Percentiles rank a stretch among this genome's conserved stretches.
phyloP scores from a whole-genome alignment of 2,113 vertebrate species.

The Aphelocoma coerulescens region DNA sequence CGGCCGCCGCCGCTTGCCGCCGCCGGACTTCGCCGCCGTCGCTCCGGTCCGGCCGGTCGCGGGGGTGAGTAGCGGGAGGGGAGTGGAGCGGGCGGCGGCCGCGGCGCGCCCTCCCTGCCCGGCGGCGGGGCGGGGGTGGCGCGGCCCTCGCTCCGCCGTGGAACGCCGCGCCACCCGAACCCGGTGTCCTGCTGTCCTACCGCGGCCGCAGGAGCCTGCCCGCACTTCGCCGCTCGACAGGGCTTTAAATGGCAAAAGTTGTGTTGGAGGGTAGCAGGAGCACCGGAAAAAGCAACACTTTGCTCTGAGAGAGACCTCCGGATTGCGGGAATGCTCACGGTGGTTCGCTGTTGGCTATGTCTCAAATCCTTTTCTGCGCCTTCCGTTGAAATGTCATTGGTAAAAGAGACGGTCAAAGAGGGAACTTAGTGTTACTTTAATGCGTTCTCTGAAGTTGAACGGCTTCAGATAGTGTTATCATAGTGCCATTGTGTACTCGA shows the following conservation, averaged over 20 bases:
- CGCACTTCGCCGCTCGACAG: background rate
- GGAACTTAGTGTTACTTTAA: background rate
- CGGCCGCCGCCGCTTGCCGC: background rate
- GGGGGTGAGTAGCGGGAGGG: background rate
- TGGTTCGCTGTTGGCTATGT: background rate
- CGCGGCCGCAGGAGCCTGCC: background rate
- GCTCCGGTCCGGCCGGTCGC: background rate
- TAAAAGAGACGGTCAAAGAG: background rate
- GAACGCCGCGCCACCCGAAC: background rate
- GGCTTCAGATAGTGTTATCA: background rate
- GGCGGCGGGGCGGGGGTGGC: background rate
- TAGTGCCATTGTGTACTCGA: background rate
- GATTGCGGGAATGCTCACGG: background rate
- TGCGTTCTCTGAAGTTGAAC: background rate
- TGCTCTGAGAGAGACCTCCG: background rate
- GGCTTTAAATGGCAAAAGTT: background rate
- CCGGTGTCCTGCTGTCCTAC: background rate
- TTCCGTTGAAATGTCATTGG: background rate
- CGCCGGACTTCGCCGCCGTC: slow-evolving; percentile 56
- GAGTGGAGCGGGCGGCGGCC: background rate
- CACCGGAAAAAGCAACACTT: background rate
- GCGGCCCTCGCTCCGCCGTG: background rate
- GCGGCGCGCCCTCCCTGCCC: background rate
- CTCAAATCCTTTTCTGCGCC: background rate
- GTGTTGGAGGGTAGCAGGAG: background rate